Base-by-base conservation (phyloP, 1,140 invertebrate species). In the Anoplophora glabripennis region DNA sequence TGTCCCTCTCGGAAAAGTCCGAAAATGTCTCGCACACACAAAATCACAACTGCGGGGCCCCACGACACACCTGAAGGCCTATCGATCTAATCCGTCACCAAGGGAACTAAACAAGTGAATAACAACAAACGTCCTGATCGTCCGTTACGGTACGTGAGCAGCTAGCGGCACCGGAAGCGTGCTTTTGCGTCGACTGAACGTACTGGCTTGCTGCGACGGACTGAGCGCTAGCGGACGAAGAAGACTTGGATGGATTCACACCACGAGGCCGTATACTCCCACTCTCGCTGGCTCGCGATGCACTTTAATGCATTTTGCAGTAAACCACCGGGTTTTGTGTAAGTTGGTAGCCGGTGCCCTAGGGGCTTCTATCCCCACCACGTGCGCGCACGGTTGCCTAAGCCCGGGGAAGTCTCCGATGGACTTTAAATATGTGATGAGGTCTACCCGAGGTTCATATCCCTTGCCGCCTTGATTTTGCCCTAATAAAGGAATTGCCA, bases 271-370 rank as follows among this genome's bases (percentile, higher is more conserved):
- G 12, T 37, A 21, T 35, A 52, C 49, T 52, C 49, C 49, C 49
- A 52, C 49, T 38, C 21, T 28, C 21, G 40, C 35, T 21, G 17
- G 15, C 14, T n/a, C 14, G 18, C 36, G 49, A 10, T 52, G 47
- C 47, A 49, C 47, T 33, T 14, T 37, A 12, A 52, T 52, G 49
- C 49, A 52, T 52, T 36, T 14, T 38, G 36, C 49, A 52, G 49
- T 52, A 52, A 52, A 38, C 14, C 49, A 52, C 49, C 12, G 18
- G 15, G 33, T 14, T n/a, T 18, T 33, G 49, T 52, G 49, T 52
- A 52, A 52, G 49, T 10, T 40, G 36, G 49, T 38, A 52, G 49
- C 49, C 35, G 49, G 37, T 40, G 35, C 49, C 18, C 28, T 15
- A 35, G 40, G 49, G n/a, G 3, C 17, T 52, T 18, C 14, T 40